phyloP scores from a whole-genome alignment of 1,140 invertebrate species.

The Ostrea denselamellosa region DNA sequence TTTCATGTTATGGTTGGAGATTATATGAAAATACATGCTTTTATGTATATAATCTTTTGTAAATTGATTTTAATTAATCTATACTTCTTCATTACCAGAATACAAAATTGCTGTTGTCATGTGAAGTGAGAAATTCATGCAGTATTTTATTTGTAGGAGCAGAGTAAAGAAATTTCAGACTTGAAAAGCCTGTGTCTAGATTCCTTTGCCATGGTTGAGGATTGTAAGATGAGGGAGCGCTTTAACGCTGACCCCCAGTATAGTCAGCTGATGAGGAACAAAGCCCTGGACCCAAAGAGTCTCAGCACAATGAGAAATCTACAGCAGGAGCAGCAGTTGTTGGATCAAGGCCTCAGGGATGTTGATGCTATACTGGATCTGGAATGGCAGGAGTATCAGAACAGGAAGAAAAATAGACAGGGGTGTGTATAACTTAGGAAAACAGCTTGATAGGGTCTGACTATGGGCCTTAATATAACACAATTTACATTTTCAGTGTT shows the following conservation, averaged over 20 bases:
- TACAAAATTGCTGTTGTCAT: too few relatives aligned
- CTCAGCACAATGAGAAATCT: constrained; percentile 73
- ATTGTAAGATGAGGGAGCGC: constrained; percentile 72
- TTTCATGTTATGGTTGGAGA: too few relatives aligned
- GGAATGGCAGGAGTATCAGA: constrained; percentile 76
- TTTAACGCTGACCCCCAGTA: constrained; percentile 75
- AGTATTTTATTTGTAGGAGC: background rate
- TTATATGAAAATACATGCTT: too few relatives aligned
- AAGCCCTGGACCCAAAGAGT: constrained; percentile 76
- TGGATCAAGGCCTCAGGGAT: constrained; percentile 75
- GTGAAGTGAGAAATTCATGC: too few relatives aligned
- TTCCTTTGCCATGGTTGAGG: constrained; percentile 70
- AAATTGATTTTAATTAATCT: too few relatives aligned
- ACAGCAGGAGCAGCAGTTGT: constrained; percentile 69
- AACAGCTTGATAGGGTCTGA: background rate
- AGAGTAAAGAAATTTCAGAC: constrained; percentile 35
- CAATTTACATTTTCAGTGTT: too few relatives aligned
- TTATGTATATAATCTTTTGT: too few relatives aligned
- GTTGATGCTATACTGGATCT: constrained; percentile 75
- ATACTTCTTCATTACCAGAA: too few relatives aligned
- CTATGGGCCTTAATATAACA: too few relatives aligned
- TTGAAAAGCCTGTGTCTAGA: constrained; percentile 30
- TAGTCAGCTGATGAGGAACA: constrained; percentile 67
- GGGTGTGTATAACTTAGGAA: constrained; percentile 7
- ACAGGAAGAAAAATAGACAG: constrained; percentile 58